phyloP scores from a whole-genome alignment of 2,888 invertebrate genomes.

The Cheilosia variabilis region DNA sequence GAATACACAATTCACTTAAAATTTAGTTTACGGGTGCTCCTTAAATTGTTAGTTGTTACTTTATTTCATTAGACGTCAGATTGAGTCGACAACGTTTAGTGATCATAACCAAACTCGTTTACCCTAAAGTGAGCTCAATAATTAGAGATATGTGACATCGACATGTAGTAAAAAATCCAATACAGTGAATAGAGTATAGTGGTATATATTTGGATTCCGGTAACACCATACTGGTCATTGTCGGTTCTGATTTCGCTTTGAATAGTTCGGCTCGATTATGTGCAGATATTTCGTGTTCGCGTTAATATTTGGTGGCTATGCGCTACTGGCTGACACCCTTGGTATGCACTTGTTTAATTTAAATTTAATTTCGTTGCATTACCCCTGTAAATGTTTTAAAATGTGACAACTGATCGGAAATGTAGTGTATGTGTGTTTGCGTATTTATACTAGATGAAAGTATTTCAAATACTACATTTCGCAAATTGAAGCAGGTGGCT shows the following conservation, averaged over 20 bases:
- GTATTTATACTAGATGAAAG: neutral
- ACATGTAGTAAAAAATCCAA: slow-evolving; percentile 31
- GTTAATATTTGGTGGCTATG: slow-evolving; percentile 32
- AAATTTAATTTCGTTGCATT: slow-evolving; percentile 1
- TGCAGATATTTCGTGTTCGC: slow-evolving; percentile 31
- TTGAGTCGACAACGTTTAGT: slow-evolving; percentile 18
- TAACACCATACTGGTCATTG: slow-evolving; percentile 56
- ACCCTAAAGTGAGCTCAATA: slow-evolving; percentile 50
- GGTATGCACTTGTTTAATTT: slow-evolving; percentile 35
- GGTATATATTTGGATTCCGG: slow-evolving; percentile 54
- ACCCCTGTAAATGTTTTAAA: neutral
- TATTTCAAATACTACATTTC: neutral
- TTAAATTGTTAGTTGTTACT: neutral
- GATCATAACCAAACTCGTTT: slow-evolving; percentile 59
- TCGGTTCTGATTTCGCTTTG: slow-evolving; percentile 53
- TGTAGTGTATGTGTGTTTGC: neutral
- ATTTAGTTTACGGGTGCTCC: neutral
- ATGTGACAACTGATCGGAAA: slow-evolving; percentile 27
- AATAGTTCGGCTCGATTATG: slow-evolving; percentile 64
- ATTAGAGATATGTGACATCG: slow-evolving; percentile 29
- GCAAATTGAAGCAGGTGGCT: slow-evolving; percentile 1
- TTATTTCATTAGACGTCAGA: slow-evolving; percentile 6
- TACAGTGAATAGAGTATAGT: slow-evolving; percentile 13
- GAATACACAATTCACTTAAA: neutral
- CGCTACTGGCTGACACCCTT: slow-evolving; percentile 28